Evolutionary conservation across 2,113 vertebrate species (phyloP).

Genomic region (Perccottus glenii): DNA sequence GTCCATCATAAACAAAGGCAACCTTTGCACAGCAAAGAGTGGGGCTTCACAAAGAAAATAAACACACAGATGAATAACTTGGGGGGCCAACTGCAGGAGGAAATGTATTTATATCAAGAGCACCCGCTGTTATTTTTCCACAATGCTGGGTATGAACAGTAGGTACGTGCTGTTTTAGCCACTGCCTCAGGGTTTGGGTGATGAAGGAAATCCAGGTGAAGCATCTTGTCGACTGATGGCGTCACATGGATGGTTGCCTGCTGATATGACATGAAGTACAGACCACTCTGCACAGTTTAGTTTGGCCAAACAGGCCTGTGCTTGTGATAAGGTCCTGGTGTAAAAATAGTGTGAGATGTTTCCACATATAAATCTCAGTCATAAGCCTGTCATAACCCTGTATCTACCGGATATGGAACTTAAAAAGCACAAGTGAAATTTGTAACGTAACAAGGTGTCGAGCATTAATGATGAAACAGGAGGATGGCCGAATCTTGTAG

Average conservation of each 20-base stretch:
- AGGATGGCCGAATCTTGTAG: too few relatives aligned
- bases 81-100: slow-evolving; percentile 61
- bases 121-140: slow-evolving; percentile 76
- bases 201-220: slow-evolving; percentile 80
- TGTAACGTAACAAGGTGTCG: neutral
- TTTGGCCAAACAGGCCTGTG: slow-evolving; percentile 21
- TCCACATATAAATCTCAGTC: neutral
- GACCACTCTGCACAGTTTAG: slow-evolving; percentile 28
- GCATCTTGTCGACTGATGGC: slow-evolving; percentile 51
- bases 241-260: slow-evolving; percentile 57
- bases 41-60: slow-evolving; percentile 63
- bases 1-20: slow-evolving; percentile 78
- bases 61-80: slow-evolving; percentile 74
- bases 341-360: slow-evolving; percentile 6
- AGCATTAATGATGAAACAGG: neutral
- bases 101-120: slow-evolving; percentile 81
- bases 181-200: slow-evolving; percentile 52
- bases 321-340: slow-evolving; percentile 1
- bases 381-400: neutral
- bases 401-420: neutral
- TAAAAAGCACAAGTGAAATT: neutral
- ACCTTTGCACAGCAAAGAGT: slow-evolving; percentile 76
- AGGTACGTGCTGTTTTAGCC: slow-evolving; percentile 74
- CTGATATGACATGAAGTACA: slow-evolving; percentile 52
- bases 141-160: slow-evolving; percentile 50